Evolutionary conservation across 1,140 invertebrate species (phyloP).

Genomic region (Thereuonema tuberculata): DNA sequence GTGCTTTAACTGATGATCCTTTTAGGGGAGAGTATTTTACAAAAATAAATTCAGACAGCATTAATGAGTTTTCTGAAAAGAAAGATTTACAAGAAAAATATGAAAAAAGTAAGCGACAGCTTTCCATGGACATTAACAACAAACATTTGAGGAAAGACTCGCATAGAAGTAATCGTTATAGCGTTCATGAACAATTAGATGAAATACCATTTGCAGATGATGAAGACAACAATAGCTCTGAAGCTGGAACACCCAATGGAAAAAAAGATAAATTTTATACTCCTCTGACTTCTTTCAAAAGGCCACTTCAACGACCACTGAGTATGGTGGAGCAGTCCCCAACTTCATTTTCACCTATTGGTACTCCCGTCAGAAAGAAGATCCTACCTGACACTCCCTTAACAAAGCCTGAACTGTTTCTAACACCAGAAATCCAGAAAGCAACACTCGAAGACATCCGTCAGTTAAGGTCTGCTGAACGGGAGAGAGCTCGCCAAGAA

Average conservation of each 20-base stretch:
- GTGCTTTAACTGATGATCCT: too few relatives aligned
- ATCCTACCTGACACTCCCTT: slow-evolving; percentile 23
- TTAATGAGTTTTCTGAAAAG: not conserved
- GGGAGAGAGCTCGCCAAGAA: slow-evolving; percentile 42
- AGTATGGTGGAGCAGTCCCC: not conserved
- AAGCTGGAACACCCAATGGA: not conserved
- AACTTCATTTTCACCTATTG: not conserved
- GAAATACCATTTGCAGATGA: slow-evolving; percentile 20
- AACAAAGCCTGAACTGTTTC: slow-evolving; percentile 27
- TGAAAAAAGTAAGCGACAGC: too few relatives aligned
- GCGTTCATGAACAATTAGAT: slow-evolving; percentile 17
- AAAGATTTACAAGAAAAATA: too few relatives aligned
- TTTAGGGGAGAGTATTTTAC: too few relatives aligned
- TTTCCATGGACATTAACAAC: too few relatives aligned
- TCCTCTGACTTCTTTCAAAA: slow-evolving; percentile 8
- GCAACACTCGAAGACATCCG: slow-evolving; percentile 20
- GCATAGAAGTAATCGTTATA: slow-evolving; percentile 15
- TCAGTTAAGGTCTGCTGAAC: slow-evolving; percentile 40
- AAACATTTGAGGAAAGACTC: too few relatives aligned
- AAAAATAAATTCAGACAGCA: not conserved
- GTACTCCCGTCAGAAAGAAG: not conserved
- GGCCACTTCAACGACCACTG: not conserved
- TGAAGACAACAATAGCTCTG: slow-evolving; percentile 7
- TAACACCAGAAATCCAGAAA: slow-evolving; percentile 25
- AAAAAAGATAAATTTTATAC: not conserved